Conservation (phyloP, 2,797 vertebrate genomes). For the Paramormyrops hopkinsi region DNA sequence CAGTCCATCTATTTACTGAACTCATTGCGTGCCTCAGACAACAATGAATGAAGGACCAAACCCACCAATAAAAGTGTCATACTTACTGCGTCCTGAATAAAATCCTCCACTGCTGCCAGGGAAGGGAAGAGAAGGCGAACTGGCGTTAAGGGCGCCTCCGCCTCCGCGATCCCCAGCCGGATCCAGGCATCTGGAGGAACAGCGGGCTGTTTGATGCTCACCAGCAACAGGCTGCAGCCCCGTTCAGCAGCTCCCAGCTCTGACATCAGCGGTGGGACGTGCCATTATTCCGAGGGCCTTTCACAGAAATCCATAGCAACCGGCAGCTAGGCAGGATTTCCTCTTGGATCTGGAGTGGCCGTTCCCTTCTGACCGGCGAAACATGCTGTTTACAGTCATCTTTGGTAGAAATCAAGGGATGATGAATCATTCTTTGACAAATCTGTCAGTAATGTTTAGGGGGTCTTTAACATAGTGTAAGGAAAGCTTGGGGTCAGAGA, state of each 20-base stretch:
- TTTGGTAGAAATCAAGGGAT: neutral
- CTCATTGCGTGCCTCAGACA: neutral
- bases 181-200: constrained; percentile 39
- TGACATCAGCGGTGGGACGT: constrained; percentile 73
- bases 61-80: neutral
- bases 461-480: neutral
- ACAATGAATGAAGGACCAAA: neutral
- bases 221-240: constrained; percentile 64
- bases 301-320: constrained; percentile 73
- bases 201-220: constrained; percentile 50
- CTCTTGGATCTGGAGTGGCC: constrained; percentile 50
- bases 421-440: constrained; percentile 29
- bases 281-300: constrained; percentile 60
- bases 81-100: neutral
- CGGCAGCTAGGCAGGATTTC: constrained; percentile 43
- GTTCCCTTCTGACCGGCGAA: constrained; percentile 39
- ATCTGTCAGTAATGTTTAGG: neutral
- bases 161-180: constrained; percentile 34
- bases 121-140: neutral
- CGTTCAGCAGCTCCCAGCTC: constrained; percentile 39
- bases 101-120: neutral
- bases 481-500: neutral
- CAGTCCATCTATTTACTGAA: neutral
- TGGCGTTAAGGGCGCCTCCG: constrained; percentile 28
- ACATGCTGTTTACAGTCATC: constrained; percentile 40